Evolutionary conservation across 2,888 invertebrate genomes (phyloP).

Genomic region (Meiosimyza platycephala): DNA sequence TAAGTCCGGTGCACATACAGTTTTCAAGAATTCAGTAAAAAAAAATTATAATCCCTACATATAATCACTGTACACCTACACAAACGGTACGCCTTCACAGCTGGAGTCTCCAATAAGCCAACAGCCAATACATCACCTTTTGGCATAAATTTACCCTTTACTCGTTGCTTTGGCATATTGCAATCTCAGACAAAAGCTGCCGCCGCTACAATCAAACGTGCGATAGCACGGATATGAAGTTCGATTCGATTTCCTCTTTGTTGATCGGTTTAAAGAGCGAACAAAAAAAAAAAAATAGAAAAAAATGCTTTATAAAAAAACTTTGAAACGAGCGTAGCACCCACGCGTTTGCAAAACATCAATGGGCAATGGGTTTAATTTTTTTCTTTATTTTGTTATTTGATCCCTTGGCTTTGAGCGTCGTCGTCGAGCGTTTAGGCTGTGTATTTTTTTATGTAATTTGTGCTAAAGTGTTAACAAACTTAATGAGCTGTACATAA

Average conservation of each 20-base stretch:
- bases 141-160: constrained; percentile 9
- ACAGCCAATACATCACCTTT: constrained; percentile 31
- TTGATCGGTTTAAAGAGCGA: constrained; percentile 15
- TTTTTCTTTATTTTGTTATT: not conserved
- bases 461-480: constrained; percentile 50
- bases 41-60: not conserved
- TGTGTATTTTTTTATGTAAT: constrained; percentile 40
- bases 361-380: not conserved
- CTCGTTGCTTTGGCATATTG: not conserved
- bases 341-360: constrained; percentile 12
- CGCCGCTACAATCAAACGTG: constrained; percentile 12
- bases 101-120: constrained; percentile 13
- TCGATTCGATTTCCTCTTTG: constrained; percentile 17
- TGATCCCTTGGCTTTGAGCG: not conserved
- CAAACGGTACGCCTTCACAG: constrained; percentile 3
- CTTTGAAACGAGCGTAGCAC: not conserved
- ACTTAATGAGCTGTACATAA: constrained; percentile 51
- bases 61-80: not conserved
- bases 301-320: not conserved
- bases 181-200: constrained; percentile 3
- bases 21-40: not conserved
- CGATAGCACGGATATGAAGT: constrained; percentile 1
- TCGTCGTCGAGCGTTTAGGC: not conserved
- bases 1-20: not conserved
- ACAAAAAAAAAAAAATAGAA: not conserved